phyloP scores from a whole-genome alignment of 37 sponge, comb jelly and placozoan genomes.

The Axinella damicornis region DNA sequence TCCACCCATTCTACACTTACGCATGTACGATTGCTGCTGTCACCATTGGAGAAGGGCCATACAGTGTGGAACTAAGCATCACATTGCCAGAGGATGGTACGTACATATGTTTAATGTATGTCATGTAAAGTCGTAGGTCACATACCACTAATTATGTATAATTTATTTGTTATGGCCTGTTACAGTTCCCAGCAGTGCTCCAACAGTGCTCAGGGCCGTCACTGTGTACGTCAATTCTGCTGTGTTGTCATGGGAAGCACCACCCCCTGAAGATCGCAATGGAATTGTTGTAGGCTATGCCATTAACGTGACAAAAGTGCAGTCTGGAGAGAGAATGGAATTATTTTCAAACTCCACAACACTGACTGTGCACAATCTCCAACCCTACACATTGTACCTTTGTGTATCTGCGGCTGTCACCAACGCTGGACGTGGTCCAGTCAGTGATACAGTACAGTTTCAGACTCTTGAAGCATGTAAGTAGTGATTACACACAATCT shows the following conservation, averaged over 20 bases:
- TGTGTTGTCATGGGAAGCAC: constrained; percentile 15
- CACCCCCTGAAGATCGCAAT: constrained; percentile 8
- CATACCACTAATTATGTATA: background rate
- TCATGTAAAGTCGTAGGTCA: background rate
- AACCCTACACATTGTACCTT: too few relatives aligned
- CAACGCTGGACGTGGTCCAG: too few relatives aligned
- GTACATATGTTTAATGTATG: background rate
- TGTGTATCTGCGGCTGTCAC: background rate
- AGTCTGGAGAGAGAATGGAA: background rate
- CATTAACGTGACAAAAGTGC: background rate
- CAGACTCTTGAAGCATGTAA: too few relatives aligned
- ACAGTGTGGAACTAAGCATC: background rate
- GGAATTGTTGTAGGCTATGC: constrained; percentile 1
- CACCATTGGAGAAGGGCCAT: constrained; percentile 53
- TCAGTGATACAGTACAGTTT: too few relatives aligned
- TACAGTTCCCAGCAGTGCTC: constrained; percentile 22
- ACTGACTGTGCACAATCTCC: background rate
- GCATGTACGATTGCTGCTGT: constrained; percentile 28
- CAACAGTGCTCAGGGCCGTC: background rate
- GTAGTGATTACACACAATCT: too few relatives aligned
- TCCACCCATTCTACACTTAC: constrained; percentile 67
- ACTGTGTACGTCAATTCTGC: background rate
- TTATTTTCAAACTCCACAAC: background rate
- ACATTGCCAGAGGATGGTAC: constrained; percentile 45
- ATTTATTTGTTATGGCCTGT: background rate